Conservation (phyloP, 2,797 vertebrate species). For the Neoniphon sammara region DNA sequence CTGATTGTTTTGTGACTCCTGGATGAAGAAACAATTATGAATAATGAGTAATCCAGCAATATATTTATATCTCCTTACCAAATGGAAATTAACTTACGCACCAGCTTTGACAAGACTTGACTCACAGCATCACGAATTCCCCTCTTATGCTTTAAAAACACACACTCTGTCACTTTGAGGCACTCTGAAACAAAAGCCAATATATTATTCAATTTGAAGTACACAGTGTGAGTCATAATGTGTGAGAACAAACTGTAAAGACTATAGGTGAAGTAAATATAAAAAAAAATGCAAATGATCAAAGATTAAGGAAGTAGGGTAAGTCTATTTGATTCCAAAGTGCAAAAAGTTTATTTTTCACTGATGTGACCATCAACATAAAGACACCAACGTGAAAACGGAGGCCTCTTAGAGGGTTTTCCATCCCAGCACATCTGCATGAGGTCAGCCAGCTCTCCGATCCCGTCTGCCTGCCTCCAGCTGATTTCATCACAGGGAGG, state of each 20-base stretch:
- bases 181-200: conserved; percentile 67
- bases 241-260: fast-evolving
- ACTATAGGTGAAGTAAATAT: too few species aligned
- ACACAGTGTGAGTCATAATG: too few species aligned
- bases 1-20: background rate
- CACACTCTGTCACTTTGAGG: conserved; percentile 32
- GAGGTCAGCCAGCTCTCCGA: conserved; percentile 65
- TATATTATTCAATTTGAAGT: background rate
- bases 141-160: conserved; percentile 44
- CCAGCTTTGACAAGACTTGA: conserved; percentile 59
- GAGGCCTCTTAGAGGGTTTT: conserved; percentile 52
- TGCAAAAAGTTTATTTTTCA: background rate
- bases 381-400: conserved; percentile 58
- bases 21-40: background rate
- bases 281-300: too few species aligned
- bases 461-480: conserved; percentile 18
- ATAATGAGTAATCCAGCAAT: background rate
- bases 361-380: background rate
- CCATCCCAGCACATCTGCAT: conserved; percentile 74
- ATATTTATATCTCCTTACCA: background rate
- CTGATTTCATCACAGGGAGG: conserved; percentile 39
- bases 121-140: conserved; percentile 45
- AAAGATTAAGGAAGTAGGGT: too few species aligned
- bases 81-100: conserved; percentile 12
- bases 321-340: background rate